Percentiles rank a stretch among this genome's conserved stretches.
Evolutionary conservation across 2,888 invertebrate genomes (phyloP).

Genomic region (Drosophila picticornis): DNA sequence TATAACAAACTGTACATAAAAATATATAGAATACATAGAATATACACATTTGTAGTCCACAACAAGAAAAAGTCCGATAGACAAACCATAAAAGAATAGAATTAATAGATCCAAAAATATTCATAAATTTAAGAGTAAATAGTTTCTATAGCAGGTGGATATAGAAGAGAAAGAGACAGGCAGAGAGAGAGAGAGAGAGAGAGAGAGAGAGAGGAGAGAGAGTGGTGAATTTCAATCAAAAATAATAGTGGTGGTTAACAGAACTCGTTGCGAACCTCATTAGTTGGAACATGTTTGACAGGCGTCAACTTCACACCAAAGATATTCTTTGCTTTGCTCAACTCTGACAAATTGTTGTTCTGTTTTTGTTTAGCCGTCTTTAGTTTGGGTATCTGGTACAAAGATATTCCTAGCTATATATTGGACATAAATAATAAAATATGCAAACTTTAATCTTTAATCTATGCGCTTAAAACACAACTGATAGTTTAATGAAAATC

Average conservation of each 20-base stretch:
- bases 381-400: slow-evolving; percentile 51
- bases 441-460: not conserved
- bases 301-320: slow-evolving; percentile 86
- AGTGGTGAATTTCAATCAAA: not conserved
- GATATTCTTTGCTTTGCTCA: slow-evolving; percentile 85
- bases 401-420: slow-evolving; percentile 43
- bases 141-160: not conserved
- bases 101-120: not conserved
- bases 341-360: slow-evolving; percentile 65
- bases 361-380: slow-evolving; percentile 33
- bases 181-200: not conserved
- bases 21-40: not conserved
- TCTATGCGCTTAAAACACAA: not conserved
- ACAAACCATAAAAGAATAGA: not conserved
- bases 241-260: not conserved
- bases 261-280: slow-evolving; percentile 67
- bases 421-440: slow-evolving; percentile 29
- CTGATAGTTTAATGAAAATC: not conserved
- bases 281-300: slow-evolving; percentile 50
- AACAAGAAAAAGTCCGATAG: slow-evolving; percentile 9
- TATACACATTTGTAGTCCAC: not conserved
- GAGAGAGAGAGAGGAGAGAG: not conserved
- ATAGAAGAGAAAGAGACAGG: not conserved
- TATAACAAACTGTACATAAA: not conserved
- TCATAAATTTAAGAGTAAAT: not conserved